These are phyloP conservation scores for Orussus abietinus DNA, from an alignment of 1,140 invertebrate species.

Conservation along the genomic window DNA sequence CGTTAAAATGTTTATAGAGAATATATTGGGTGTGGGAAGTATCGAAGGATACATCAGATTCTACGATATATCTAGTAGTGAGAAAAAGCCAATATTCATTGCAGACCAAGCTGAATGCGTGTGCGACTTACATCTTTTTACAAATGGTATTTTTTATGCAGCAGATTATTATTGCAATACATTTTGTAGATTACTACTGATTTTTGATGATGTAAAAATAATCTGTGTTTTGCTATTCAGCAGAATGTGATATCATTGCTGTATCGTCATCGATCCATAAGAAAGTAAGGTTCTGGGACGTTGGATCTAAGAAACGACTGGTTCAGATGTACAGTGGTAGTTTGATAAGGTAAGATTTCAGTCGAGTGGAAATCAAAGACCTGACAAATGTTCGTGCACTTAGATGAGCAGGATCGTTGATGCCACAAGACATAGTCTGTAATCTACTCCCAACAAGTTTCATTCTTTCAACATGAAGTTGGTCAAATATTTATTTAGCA, in stretches of 20 bases:
- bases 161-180: conserved; percentile 1
- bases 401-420: too few species aligned
- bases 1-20: conserved; percentile 13
- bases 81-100: conserved; percentile 3
- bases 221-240: neutral
- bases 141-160: conserved; percentile 13
- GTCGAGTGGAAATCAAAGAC: too few species aligned
- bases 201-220: neutral
- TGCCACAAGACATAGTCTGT: neutral
- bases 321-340: conserved; percentile 8
- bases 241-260: conserved; percentile 9
- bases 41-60: conserved; percentile 23
- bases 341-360: conserved; percentile 22
- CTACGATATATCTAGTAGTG: conserved; percentile 12
- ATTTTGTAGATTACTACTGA: neutral
- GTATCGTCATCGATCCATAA: conserved; percentile 13
- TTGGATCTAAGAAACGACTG: conserved; percentile 11
- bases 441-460: neutral
- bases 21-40: conserved; percentile 21
- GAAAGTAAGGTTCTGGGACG: conserved; percentile 20
- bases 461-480: neutral
- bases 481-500: conserved; percentile 19
- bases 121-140: conserved; percentile 14
- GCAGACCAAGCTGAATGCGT: conserved; percentile 18
- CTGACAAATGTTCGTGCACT: too few species aligned